A percentile compares a stretch with the other conserved stretches of the same genome.
Evolutionary conservation across 1,140 invertebrate genomes (phyloP).

Genomic region (Hylaeus anthracinus): DNA sequence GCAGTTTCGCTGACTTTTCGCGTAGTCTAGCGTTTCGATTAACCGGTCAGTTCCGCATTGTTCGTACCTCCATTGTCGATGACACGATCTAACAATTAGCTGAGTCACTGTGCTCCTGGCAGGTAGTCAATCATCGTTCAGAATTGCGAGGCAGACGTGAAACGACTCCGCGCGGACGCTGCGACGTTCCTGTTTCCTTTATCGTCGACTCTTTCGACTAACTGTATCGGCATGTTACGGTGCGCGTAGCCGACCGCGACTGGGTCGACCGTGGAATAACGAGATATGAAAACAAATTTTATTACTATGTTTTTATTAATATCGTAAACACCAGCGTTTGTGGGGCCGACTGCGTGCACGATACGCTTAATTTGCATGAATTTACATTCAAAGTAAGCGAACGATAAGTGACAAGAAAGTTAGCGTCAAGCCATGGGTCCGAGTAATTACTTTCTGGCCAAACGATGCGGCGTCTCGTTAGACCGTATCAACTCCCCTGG

Average conservation of each 20-base stretch:
- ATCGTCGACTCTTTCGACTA: too few relatives aligned
- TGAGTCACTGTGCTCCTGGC: background rate
- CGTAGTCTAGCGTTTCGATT: background rate
- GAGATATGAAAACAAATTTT: too few relatives aligned
- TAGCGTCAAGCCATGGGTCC: background rate
- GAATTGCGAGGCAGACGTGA: background rate
- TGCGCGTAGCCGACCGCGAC: too few relatives aligned
- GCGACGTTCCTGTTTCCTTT: too few relatives aligned
- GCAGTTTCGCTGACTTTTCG: background rate
- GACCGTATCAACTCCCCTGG: background rate
- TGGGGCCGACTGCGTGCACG: too few relatives aligned
- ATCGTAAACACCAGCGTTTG: too few relatives aligned
- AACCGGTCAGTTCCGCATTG: background rate
- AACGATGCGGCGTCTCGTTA: background rate
- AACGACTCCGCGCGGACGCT: too few relatives aligned
- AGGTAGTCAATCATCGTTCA: background rate
- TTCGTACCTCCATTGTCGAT: background rate
- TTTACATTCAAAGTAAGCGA: too few relatives aligned
- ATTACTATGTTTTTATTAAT: too few relatives aligned
- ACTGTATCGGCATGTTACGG: too few relatives aligned
- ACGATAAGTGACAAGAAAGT: background rate
- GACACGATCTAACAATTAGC: background rate
- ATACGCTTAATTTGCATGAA: too few relatives aligned
- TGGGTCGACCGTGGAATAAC: too few relatives aligned
- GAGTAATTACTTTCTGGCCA: conserved; percentile 12